Evolutionary conservation across 2,113 vertebrate species (phyloP).

Genomic region (Actinemys pallida): DNA sequence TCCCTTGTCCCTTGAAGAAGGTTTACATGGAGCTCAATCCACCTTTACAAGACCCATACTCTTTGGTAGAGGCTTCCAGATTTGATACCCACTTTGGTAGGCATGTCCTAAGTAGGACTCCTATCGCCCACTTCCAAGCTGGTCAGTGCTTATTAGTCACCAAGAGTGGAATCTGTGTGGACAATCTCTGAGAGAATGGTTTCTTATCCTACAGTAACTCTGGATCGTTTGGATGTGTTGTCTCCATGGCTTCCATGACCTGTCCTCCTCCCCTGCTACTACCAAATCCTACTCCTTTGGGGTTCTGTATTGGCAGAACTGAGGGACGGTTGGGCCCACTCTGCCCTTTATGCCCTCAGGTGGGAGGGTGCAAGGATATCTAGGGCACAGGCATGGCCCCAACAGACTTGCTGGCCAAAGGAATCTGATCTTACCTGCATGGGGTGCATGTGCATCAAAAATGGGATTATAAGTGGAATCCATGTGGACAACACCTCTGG

Average conservation of each 20-base stretch:
- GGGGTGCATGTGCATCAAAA: background rate
- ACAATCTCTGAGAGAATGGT: background rate
- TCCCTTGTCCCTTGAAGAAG: background rate
- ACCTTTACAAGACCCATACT: background rate
- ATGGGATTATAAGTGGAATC: background rate
- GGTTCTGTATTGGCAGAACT: background rate
- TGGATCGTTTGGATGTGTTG: background rate
- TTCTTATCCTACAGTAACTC: background rate
- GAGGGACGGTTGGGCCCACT: background rate
- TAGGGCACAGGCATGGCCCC: background rate
- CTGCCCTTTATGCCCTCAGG: background rate
- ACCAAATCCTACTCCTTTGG: background rate
- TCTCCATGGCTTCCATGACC: background rate
- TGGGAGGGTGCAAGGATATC: background rate
- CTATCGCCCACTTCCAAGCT: background rate
- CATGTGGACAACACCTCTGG: background rate
- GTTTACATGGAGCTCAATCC: background rate
- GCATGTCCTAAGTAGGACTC: background rate
- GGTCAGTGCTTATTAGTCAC: background rate
- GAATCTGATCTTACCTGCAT: background rate
- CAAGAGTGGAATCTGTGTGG: background rate
- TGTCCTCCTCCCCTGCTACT: background rate
- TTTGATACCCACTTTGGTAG: background rate
- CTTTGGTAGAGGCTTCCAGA: background rate
- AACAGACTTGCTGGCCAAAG: background rate